phyloP scores from a whole-genome alignment of 2,888 invertebrate species.

The Cantharis lateralis region DNA sequence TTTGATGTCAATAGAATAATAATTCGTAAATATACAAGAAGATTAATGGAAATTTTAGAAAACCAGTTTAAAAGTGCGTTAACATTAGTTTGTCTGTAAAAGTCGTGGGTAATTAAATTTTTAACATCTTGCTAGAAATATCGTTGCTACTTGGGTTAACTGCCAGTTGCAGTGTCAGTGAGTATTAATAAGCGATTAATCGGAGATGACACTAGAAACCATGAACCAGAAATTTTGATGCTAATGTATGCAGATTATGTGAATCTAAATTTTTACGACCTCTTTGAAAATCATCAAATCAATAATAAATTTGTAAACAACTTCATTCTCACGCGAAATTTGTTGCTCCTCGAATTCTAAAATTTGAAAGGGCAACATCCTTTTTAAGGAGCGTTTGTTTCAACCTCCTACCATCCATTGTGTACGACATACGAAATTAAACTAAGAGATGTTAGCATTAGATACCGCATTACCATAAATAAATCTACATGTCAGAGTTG shows the following conservation, averaged over 20 bases:
- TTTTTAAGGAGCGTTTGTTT: constrained; percentile 18
- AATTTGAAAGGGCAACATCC: constrained; percentile 16
- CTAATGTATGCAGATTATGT: constrained; percentile 26
- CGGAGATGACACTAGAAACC: constrained; percentile 22
- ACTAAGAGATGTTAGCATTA: constrained; percentile 21
- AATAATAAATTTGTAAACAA: not conserved
- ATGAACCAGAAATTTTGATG: constrained; percentile 22
- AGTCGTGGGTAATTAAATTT: not conserved
- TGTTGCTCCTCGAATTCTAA: not conserved
- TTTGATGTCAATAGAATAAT: not conserved
- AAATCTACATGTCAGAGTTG: constrained; percentile 18
- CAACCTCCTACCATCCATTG: constrained; percentile 23
- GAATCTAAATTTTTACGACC: constrained; percentile 19
- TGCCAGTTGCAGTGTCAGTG: constrained; percentile 25
- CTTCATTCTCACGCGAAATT: not conserved
- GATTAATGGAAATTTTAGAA: not conserved
- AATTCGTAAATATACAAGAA: not conserved
- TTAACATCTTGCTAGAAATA: not conserved
- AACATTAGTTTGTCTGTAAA: not conserved
- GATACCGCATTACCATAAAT: constrained; percentile 24
- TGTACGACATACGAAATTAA: constrained; percentile 8
- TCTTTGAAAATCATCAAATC: constrained; percentile 15
- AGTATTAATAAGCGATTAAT: constrained; percentile 24
- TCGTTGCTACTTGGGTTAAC: constrained; percentile 16
- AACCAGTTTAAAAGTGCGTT: not conserved